phyloP scores from a whole-genome alignment of 2,888 invertebrate genomes.

The Eupithecia inturbata region DNA sequence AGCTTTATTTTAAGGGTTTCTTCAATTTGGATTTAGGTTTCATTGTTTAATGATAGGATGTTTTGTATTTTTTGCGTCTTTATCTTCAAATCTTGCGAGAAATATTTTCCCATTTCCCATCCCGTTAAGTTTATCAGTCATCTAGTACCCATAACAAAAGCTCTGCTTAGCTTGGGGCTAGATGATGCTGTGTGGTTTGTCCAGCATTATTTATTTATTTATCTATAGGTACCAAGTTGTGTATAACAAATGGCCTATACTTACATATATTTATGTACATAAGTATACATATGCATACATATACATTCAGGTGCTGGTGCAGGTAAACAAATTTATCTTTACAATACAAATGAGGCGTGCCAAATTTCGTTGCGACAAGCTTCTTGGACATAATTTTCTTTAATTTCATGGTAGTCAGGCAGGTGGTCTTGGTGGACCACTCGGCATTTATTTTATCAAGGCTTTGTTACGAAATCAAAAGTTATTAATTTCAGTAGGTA shows the following conservation, averaged over 20 bases:
- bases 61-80: background rate
- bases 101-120: background rate
- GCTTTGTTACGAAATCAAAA: too few species aligned
- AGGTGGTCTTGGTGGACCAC: slow-evolving; percentile 24
- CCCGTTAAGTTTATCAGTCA: too few species aligned
- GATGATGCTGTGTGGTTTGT: too few species aligned
- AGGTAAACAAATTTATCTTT: slow-evolving; percentile 17
- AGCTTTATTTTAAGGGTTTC: slow-evolving; percentile 36
- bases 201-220: too few species aligned
- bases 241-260: background rate
- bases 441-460: background rate
- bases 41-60: slow-evolving; percentile 1
- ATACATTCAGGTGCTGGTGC: background rate
- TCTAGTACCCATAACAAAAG: too few species aligned
- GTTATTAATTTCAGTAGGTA: too few species aligned
- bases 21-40: slow-evolving; percentile 20
- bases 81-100: background rate
- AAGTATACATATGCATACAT: too few species aligned
- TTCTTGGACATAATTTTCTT: slow-evolving; percentile 36
- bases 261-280: background rate
- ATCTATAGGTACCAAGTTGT: background rate
- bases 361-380: slow-evolving; percentile 31
- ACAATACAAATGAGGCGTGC: slow-evolving; percentile 32
- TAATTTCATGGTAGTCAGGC: slow-evolving; percentile 33
- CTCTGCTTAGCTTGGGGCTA: too few species aligned